Conservation (phyloP, 2,888 invertebrate species). For the Lithophane leautieri region DNA sequence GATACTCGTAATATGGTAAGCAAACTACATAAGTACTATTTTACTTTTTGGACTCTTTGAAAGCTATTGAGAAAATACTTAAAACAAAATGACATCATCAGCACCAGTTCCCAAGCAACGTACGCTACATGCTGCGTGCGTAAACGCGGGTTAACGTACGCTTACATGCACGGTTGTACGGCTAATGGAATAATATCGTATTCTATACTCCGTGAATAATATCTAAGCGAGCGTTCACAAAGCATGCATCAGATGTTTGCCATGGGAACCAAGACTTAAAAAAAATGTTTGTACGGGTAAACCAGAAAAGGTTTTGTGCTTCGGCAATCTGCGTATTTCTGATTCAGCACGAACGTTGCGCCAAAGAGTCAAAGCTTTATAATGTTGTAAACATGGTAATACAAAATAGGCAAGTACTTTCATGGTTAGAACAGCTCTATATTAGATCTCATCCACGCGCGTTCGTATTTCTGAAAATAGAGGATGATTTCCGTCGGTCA, state of each 20-base stretch:
- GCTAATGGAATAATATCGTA: not conserved
- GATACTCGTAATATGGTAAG: not conserved
- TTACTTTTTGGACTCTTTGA: not conserved
- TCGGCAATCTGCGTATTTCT: not conserved
- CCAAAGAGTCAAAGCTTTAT: not conserved
- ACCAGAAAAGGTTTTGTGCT: not conserved
- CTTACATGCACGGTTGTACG: not conserved
- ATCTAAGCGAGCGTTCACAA: not conserved
- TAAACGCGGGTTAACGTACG: not conserved
- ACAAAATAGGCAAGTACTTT: not conserved
- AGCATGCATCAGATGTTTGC: not conserved
- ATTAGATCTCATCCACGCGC: not conserved
- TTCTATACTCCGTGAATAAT: not conserved
- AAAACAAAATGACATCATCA: not conserved
- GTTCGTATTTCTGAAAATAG: not conserved
- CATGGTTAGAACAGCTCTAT: not conserved
- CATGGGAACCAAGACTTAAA: not conserved
- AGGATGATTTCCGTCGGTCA: not conserved
- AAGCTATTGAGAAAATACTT: not conserved
- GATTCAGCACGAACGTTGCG: too few relatives aligned
- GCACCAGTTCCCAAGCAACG: not conserved
- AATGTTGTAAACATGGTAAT: not conserved
- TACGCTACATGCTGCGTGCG: not conserved
- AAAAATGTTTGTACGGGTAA: not conserved
- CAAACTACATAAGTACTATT: not conserved